These are phyloP conservation scores for Papilio protenor DNA, from an alignment of 2,888 invertebrate genomes.

Conservation along the genomic window DNA sequence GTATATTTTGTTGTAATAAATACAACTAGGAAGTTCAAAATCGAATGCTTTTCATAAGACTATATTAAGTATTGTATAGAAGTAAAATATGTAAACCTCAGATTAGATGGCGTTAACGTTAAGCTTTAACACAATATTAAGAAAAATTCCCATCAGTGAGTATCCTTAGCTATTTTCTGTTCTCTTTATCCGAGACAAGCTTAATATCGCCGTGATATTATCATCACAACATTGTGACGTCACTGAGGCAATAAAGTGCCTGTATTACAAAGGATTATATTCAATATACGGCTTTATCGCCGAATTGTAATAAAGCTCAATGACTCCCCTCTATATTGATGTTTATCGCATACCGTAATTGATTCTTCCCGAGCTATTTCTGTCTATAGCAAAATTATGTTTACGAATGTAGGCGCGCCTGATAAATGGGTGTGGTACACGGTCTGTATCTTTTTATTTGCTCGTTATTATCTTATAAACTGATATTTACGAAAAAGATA, in stretches of 20 bases:
- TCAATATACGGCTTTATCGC: slow-evolving; percentile 41
- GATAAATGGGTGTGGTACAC: slow-evolving; percentile 7
- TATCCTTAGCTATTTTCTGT: background rate
- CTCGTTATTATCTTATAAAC: background rate
- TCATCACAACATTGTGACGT: slow-evolving; percentile 6
- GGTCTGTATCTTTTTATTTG: background rate
- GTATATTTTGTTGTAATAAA: slow-evolving; percentile 1
- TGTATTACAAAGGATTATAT: slow-evolving; percentile 37
- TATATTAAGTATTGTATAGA: too few species aligned
- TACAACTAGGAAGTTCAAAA: background rate
- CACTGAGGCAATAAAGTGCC: slow-evolving; percentile 23
- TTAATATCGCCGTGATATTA: background rate
- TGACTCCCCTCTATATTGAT: slow-evolving; percentile 22
- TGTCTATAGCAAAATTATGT: slow-evolving; percentile 6
- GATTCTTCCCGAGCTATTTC: slow-evolving; percentile 26
- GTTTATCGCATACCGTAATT: slow-evolving; percentile 30
- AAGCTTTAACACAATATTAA: too few species aligned
- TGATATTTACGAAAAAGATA: background rate
- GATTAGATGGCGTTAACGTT: too few species aligned
- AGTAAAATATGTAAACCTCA: too few species aligned
- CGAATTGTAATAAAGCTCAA: slow-evolving; percentile 35
- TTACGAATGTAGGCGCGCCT: slow-evolving; percentile 1
- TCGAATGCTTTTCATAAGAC: background rate
- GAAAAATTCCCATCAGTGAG: background rate
- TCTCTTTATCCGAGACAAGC: background rate